Base-by-base conservation (phyloP, 2,888 invertebrate genomes). In the Fabriciana adippe region DNA sequence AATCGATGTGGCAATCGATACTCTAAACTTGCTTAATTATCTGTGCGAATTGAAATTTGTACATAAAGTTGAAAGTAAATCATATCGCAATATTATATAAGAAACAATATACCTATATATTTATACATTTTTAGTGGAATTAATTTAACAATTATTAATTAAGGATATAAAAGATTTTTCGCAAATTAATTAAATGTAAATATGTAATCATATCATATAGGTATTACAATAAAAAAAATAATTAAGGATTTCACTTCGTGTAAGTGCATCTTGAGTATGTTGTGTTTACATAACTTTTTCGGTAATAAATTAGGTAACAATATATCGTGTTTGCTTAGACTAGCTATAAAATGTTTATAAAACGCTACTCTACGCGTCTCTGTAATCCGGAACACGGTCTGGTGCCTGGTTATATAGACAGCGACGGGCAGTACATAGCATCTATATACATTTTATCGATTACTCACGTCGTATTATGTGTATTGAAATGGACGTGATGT, bases 1-100 rank as follows among this genome's bases (percentile, higher is more conserved):
- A 85, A 88, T 90, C 90, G 85, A 89, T 90, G 78, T 56, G 63
- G 66, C 72, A 82, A 88, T 86, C 85, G 82, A 86, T 85, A 76
- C 57, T 45, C 31, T 59, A 45, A 63, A 21, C 56, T 54, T 35
- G 48, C 53, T 47, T 18, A 21, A 45, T 67, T 55, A 55, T 72
- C 57, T 67, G 54, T 66, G 31, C 14, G 2, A 41, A 47, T n/a
- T 47, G 48, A 11, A 41, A 41, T 41, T 41, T 41, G 8, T 41
- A 8, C 8, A 41, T 41, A 41, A 41, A 41, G 11, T 41, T 41
- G 8, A 41, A 41, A 41, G 35, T 8, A 35, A 35, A 35, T 35
- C 35, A 8, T 35, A 35, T 6, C 1, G 8, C 8, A 35, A 6
- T 8, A 8, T 35, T 35, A 35, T 35, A 6, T 35, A 8, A 35